phyloP scores from a whole-genome alignment of 1,140 invertebrate genomes.

The Cydia amplana region DNA sequence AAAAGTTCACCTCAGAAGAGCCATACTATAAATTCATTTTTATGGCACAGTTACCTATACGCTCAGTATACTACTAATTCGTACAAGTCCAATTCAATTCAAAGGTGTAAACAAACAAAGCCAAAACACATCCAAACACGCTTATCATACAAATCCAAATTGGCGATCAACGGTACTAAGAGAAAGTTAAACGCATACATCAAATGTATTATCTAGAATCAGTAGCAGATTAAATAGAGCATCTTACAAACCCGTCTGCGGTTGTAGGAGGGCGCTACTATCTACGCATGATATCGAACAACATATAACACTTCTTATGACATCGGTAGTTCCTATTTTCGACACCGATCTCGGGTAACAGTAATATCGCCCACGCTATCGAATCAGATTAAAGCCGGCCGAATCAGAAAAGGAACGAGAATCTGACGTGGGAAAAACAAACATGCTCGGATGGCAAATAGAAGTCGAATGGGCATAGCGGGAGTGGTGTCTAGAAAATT shows the following conservation, averaged over 20 bases:
- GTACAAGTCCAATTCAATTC: slow-evolving; percentile 3
- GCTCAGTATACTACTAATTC: neutral
- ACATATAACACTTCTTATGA: slow-evolving; percentile 13
- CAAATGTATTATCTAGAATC: slow-evolving; percentile 20
- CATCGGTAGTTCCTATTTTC: slow-evolving; percentile 21
- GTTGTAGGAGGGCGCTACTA: neutral
- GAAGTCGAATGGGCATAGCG: neutral
- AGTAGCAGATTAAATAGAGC: slow-evolving; percentile 10
- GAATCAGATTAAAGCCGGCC: slow-evolving; percentile 30
- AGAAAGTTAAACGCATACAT: slow-evolving; percentile 24
- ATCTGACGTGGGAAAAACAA: slow-evolving; percentile 41
- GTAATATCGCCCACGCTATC: slow-evolving; percentile 24
- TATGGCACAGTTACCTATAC: too few relatives aligned
- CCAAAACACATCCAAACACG: slow-evolving; percentile 14
- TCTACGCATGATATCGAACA: slow-evolving; percentile 15
- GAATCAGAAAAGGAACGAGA: slow-evolving; percentile 31
- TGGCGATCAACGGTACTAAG: slow-evolving; percentile 17
- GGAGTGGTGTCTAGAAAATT: neutral
- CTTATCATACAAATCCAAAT: slow-evolving; percentile 29
- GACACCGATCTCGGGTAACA: slow-evolving; percentile 8
- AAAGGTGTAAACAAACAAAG: slow-evolving; percentile 21
- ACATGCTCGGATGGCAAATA: neutral
- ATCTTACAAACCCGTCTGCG: neutral
- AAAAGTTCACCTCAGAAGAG: too few relatives aligned
- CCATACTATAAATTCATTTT: too few relatives aligned